Evolutionary conservation across 2,113 vertebrate species (phyloP).

Genomic region (Caranx melampygus): DNA sequence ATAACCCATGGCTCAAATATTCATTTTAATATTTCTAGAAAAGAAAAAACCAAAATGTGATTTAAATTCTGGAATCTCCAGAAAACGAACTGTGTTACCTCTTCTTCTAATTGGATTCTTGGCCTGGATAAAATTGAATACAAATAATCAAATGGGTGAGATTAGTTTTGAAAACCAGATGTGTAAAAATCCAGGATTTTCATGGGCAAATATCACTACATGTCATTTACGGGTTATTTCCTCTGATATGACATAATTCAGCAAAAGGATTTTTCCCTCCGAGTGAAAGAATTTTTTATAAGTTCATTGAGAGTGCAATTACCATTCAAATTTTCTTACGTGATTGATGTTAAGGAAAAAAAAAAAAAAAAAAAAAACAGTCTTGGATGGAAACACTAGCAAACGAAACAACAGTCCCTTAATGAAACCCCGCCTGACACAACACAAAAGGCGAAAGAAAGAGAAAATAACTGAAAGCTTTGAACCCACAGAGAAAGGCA

Average conservation of each 20-base stretch:
- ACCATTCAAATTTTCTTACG: slow-evolving; percentile 23
- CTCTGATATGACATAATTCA: background rate
- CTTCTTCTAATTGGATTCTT: background rate
- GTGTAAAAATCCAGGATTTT: background rate
- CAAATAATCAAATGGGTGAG: background rate
- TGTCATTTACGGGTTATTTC: background rate
- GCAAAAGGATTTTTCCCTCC: background rate
- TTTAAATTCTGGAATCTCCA: background rate
- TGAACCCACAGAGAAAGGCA: background rate
- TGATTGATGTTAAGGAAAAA: slow-evolving; percentile 18
- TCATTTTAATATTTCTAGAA: background rate
- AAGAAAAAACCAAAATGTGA: background rate
- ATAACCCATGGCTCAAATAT: background rate
- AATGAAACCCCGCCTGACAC: slow-evolving; percentile 50
- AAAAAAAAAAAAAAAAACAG: background rate
- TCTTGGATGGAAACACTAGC: slow-evolving; percentile 3
- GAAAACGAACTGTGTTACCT: background rate
- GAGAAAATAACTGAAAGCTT: slow-evolving; percentile 53
- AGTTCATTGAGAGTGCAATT: background rate
- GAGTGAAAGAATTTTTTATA: background rate
- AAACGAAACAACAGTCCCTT: slow-evolving; percentile 12
- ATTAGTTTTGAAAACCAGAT: background rate
- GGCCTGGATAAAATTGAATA: background rate
- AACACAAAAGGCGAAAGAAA: slow-evolving; percentile 28
- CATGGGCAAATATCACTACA: background rate